Evolutionary conservation across 2,888 invertebrate species (phyloP).

Genomic region (Shargacucullia verbasci): DNA sequence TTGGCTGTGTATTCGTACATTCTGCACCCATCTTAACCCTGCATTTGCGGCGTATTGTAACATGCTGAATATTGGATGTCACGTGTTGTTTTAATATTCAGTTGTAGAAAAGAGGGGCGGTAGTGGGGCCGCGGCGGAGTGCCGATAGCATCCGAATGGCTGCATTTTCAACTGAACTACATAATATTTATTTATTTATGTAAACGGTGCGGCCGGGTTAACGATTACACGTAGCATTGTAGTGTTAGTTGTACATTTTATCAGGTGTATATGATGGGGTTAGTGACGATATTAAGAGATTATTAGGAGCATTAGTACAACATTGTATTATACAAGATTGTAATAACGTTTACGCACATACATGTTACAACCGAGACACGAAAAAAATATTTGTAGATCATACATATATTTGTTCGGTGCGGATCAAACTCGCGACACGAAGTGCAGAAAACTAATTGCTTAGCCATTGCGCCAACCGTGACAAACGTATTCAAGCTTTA

Average conservation of each 20-base stretch:
- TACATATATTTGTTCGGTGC: too few relatives aligned
- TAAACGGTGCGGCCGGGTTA: conserved; percentile 34
- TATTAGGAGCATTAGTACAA: not conserved
- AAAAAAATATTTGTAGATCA: too few relatives aligned
- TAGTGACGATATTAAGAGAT: not conserved
- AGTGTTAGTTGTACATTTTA: conserved; percentile 34
- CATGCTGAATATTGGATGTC: conserved; percentile 64
- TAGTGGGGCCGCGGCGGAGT: conserved; percentile 30
- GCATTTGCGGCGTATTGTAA: conserved; percentile 53
- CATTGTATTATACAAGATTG: too few relatives aligned
- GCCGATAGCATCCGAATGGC: conserved; percentile 54
- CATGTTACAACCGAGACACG: too few relatives aligned
- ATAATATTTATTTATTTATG: conserved; percentile 58
- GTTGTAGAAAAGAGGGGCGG: conserved; percentile 58
- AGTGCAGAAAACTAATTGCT: too few relatives aligned
- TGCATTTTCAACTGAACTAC: conserved; percentile 47
- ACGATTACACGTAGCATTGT: conserved; percentile 43
- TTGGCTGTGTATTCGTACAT: not conserved
- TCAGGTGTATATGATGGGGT: conserved; percentile 36
- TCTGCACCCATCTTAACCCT: conserved; percentile 34
- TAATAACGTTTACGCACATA: too few relatives aligned
- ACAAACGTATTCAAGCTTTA: too few relatives aligned
- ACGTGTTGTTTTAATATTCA: conserved; percentile 63
- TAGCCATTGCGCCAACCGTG: too few relatives aligned
- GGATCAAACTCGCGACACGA: too few relatives aligned